Evolutionary conservation across 2,888 invertebrate species (phyloP).

Genomic region (Eledona agricola): DNA sequence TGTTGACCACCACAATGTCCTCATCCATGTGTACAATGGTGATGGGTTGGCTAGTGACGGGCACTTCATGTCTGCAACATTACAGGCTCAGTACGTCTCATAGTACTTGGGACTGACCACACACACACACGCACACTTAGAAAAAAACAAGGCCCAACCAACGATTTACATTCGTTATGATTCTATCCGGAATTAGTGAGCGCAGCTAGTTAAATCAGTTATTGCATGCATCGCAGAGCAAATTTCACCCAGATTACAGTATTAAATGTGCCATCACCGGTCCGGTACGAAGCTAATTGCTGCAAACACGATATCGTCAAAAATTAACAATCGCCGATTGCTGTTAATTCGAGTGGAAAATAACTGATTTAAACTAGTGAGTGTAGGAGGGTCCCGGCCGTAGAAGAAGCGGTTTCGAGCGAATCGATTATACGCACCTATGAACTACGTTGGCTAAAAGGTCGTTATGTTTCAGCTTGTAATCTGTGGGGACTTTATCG

Average conservation of each 20-base stretch:
- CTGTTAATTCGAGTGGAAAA: slow-evolving; percentile 20
- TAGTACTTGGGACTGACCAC: slow-evolving; percentile 40
- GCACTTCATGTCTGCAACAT: slow-evolving; percentile 96
- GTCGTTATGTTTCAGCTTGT: slow-evolving; percentile 92
- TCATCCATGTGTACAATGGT: slow-evolving; percentile 98
- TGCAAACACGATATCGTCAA: slow-evolving; percentile 15
- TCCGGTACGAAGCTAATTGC: slow-evolving; percentile 16
- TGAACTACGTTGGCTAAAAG: slow-evolving; percentile 92
- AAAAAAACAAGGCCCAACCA: slow-evolving; percentile 16
- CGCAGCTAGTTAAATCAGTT: slow-evolving; percentile 36
- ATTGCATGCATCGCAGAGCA: slow-evolving; percentile 22
- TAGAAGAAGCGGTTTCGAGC: slow-evolving; percentile 11
- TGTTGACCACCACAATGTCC: slow-evolving; percentile 99
- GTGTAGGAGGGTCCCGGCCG: too few relatives aligned
- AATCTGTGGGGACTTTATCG: slow-evolving; percentile 89
- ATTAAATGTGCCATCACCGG: slow-evolving; percentile 21
- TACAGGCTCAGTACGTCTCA: slow-evolving; percentile 51
- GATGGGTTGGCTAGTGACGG: slow-evolving; percentile 96
- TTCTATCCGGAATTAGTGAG: slow-evolving; percentile 1
- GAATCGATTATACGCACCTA: slow-evolving; percentile 71
- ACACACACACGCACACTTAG: slow-evolving; percentile 18
- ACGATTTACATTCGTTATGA: neutral
- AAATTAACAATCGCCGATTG: slow-evolving; percentile 17
- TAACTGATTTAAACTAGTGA: slow-evolving; percentile 34
- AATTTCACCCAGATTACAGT: slow-evolving; percentile 18